Evolutionary conservation across 2,797 vertebrate species (phyloP).

Genomic region (Ptychobarbus kaznakovi): DNA sequence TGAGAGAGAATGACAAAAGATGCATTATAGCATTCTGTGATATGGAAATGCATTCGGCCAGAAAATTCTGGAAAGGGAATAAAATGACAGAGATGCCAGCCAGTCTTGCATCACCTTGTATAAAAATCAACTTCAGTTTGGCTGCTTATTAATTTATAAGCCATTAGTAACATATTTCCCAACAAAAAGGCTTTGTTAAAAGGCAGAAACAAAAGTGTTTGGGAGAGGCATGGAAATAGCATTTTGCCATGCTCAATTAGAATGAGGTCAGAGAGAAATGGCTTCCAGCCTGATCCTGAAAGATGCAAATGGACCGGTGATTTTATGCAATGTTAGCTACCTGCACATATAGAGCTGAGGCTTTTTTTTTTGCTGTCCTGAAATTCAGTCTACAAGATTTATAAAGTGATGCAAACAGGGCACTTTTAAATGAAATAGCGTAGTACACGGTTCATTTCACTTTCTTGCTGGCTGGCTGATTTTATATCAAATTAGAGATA

Average conservation of each 20-base stretch:
- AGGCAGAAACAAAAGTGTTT: constrained; percentile 66
- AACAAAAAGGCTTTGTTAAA: constrained; percentile 81
- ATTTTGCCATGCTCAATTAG: constrained; percentile 79
- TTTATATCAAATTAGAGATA: neutral
- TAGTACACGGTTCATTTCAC: neutral
- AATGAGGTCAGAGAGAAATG: constrained; percentile 71
- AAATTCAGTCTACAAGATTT: constrained; percentile 19
- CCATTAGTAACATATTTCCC: constrained; percentile 84
- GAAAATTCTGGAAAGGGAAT: constrained; percentile 81
- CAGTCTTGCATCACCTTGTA: constrained; percentile 78
- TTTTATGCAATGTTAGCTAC: constrained; percentile 75
- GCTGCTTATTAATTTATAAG: constrained; percentile 85
- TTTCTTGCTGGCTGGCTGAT: neutral
- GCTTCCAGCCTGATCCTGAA: constrained; percentile 68
- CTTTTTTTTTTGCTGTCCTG: neutral
- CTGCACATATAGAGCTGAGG: constrained; percentile 67
- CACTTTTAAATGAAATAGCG: constrained; percentile 21
- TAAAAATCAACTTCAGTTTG: constrained; percentile 81
- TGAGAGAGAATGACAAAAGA: constrained; percentile 71
- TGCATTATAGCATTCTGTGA: constrained; percentile 69
- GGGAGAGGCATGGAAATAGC: constrained; percentile 76
- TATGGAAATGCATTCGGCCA: constrained; percentile 74
- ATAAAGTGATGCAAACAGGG: constrained; percentile 29
- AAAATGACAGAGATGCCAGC: constrained; percentile 75
- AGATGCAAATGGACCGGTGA: constrained; percentile 71